Evolutionary conservation across 2,888 invertebrate species (phyloP).

Genomic region (Perizoma affinitatum): DNA sequence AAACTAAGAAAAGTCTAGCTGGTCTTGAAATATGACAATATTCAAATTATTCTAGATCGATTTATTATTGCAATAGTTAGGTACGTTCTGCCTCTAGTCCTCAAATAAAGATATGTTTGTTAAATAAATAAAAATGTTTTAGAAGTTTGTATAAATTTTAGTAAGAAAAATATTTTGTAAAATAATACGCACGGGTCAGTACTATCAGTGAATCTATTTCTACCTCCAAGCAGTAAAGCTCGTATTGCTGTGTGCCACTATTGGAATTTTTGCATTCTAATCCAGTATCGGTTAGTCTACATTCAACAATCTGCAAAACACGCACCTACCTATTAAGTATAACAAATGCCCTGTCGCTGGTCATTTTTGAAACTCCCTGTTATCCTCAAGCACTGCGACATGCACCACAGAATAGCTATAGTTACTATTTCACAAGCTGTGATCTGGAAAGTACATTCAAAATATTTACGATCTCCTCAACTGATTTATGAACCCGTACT

Average conservation of each 20-base stretch:
- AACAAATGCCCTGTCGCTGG: not conserved
- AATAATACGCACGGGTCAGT: too few relatives aligned
- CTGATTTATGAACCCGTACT: conserved; percentile 71
- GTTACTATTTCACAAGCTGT: conserved; percentile 15
- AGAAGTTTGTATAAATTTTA: too few relatives aligned
- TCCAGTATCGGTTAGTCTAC: not conserved
- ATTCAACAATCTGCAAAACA: not conserved
- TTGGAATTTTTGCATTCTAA: not conserved
- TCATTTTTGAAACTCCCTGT: conserved; percentile 8
- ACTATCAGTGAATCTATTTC: too few relatives aligned
- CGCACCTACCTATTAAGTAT: not conserved
- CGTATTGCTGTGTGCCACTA: too few relatives aligned
- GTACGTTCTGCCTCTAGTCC: too few relatives aligned
- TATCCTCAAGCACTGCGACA: conserved; percentile 14
- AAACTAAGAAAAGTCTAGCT: not conserved
- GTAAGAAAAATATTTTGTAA: too few relatives aligned
- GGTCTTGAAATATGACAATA: too few relatives aligned
- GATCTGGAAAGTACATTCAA: conserved; percentile 43
- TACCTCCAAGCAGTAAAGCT: too few relatives aligned
- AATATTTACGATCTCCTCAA: conserved; percentile 68
- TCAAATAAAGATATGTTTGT: too few relatives aligned
- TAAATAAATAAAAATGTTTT: too few relatives aligned
- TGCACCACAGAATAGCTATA: not conserved
- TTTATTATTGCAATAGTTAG: too few relatives aligned
- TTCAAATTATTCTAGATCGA: too few relatives aligned